phyloP scores from a whole-genome alignment of 2,113 vertebrate genomes.

The Heptranchias perlo region DNA sequence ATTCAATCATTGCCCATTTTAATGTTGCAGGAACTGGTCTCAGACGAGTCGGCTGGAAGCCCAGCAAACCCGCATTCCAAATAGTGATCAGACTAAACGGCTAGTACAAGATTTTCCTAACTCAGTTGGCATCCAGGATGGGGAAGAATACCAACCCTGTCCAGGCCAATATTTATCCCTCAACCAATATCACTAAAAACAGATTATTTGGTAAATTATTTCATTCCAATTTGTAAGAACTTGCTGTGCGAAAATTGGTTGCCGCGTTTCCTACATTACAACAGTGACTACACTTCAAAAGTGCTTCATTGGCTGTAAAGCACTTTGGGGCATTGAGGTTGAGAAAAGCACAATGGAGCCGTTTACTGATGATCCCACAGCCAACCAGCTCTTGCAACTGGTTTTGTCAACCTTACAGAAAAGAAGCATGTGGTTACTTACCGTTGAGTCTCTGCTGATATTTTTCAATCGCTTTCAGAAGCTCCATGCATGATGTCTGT shows the following conservation, averaged over 20 bases:
- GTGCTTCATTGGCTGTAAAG: too few relatives aligned
- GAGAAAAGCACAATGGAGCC: neutral
- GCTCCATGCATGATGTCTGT: conserved; percentile 66
- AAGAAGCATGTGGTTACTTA: conserved; percentile 48
- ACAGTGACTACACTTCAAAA: too few relatives aligned
- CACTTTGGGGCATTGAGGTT: too few relatives aligned
- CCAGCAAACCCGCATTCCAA: neutral
- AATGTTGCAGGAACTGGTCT: neutral
- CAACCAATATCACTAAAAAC: too few relatives aligned
- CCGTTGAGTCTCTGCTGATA: conserved; percentile 70
- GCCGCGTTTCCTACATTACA: too few relatives aligned
- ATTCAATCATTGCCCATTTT: neutral
- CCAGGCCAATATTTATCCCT: too few relatives aligned
- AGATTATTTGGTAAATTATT: too few relatives aligned
- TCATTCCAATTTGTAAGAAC: too few relatives aligned
- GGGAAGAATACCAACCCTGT: too few relatives aligned
- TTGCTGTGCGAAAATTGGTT: too few relatives aligned
- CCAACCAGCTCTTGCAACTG: neutral
- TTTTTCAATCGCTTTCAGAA: conserved; percentile 74
- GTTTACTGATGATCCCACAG: neutral
- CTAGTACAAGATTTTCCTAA: neutral
- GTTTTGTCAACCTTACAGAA: neutral
- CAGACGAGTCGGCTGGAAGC: neutral
- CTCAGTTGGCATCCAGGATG: neutral
- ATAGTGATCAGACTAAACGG: neutral